A percentile compares a stretch with the other conserved stretches of the same genome.
These are phyloP conservation scores for Allobates femoralis DNA, from an alignment of 2,797 vertebrate species.

Conservation along the genomic window DNA sequence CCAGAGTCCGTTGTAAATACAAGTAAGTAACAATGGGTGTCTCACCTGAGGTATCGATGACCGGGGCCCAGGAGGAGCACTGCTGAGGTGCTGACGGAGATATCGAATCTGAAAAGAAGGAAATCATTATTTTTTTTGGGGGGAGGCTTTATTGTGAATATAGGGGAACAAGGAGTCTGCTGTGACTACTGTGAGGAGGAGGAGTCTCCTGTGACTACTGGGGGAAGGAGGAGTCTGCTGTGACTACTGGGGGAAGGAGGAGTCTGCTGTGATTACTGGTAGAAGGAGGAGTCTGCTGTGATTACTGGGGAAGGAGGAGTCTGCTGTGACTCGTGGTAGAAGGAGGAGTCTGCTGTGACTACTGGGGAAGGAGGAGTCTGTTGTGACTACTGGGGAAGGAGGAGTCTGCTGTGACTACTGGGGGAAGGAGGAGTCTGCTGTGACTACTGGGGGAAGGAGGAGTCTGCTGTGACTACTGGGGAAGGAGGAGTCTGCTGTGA, in stretches of 20 bases:
- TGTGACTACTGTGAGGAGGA: background rate
- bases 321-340: background rate
- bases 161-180: background rate
- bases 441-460: too few species aligned
- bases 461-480: background rate
- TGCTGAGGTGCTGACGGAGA: background rate
- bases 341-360: background rate
- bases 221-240: background rate
- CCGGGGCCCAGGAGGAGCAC: background rate
- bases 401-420: background rate
- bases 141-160: background rate
- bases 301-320: background rate
- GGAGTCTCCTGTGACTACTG: background rate
- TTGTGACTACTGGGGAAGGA: background rate
- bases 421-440: background rate
- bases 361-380: background rate
- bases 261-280: background rate
- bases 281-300: background rate
- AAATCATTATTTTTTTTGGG: background rate
- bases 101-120: background rate
- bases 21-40: background rate
- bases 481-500: too few species aligned
- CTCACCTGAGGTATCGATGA: conserved; percentile 15
- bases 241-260: background rate
- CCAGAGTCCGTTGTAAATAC: background rate